Base-by-base conservation (phyloP, 2,888 invertebrate genomes). In the Pocota personata region DNA sequence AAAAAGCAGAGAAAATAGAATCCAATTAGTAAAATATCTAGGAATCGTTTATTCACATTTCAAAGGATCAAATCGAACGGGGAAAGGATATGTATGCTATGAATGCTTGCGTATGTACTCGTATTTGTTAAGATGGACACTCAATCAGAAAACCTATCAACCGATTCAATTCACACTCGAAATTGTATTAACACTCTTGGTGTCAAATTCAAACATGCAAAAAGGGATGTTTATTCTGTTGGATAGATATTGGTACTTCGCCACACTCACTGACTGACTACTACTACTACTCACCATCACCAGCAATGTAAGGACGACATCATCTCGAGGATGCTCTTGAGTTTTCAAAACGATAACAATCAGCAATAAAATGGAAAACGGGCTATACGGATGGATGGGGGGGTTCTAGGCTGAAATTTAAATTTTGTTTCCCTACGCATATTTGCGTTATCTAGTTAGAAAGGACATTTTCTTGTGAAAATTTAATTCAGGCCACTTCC, bases 201-300 rank as follows among this genome's bases (percentile, higher is more conserved):
- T 80, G 84, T 84, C 84, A 80, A 80, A 84, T 84, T 84, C 84
- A 80, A 84, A 75, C 75, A 84, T 80, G 73, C 80, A 80, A 84
- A 24, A 80, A 71, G 32, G 84, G 58, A 78, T 72, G 71, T 57
- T 75, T 27, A 62, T 27, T 37, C 8, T 24, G 24, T 24, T 24
- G 24, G 24, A 24, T 24, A 35, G 48, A 69, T 79, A 60, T 83
- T 78, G 48, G 67, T 46, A 19, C 48, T 77, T 77, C 46, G 30
- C 27, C 52, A 32, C 4, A 35, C 35, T n/a, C 50, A 12, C 73
- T 60, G 14, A 60, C 27, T 27, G 30, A 27, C 12, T 37, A 52
- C 19, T 24, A 12, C 30, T n/a, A 27, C 14, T 27, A 27, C n/a
- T n/a, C n/a, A n/a, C n/a, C n/a, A n/a, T n/a, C n/a, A n/a, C n/a